phyloP scores from a whole-genome alignment of 2,797 vertebrate genomes.

The Carcharodon carcharias region DNA sequence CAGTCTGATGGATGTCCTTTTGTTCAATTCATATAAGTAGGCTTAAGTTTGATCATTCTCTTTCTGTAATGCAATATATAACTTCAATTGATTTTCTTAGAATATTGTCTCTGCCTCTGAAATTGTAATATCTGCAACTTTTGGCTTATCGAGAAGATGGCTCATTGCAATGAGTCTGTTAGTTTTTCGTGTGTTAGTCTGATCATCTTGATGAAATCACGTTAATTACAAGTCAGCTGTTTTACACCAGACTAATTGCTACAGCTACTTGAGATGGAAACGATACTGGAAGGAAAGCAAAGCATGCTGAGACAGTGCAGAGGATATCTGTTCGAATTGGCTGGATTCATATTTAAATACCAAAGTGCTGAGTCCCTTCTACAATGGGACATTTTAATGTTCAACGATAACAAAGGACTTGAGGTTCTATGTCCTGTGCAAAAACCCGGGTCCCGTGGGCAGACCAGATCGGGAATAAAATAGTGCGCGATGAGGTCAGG shows the following conservation, averaged over 20 bases:
- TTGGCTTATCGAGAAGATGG: neutral
- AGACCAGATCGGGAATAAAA: too few species aligned
- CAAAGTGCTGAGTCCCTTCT: neutral
- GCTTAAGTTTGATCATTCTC: constrained; percentile 2
- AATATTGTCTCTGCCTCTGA: neutral
- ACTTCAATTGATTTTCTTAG: neutral
- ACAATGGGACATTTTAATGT: neutral
- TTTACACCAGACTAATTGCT: neutral
- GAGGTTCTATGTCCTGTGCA: neutral
- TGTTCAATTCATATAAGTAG: constrained; percentile 23
- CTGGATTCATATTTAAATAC: neutral
- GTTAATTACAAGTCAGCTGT: neutral
- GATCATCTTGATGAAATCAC: neutral
- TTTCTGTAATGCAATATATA: neutral
- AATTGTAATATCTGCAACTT: neutral
- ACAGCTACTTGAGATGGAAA: neutral
- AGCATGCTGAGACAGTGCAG: neutral
- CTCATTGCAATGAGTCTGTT: neutral
- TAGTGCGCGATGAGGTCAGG: too few species aligned
- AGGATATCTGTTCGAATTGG: neutral
- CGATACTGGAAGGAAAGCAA: neutral
- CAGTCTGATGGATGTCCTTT: constrained; percentile 19
- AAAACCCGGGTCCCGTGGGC: neutral
- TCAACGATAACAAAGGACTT: neutral
- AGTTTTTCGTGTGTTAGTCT: too few species aligned